These are phyloP conservation scores for Camponotus fellah DNA, from an alignment of 2,888 invertebrate genomes.

Conservation along the genomic window DNA sequence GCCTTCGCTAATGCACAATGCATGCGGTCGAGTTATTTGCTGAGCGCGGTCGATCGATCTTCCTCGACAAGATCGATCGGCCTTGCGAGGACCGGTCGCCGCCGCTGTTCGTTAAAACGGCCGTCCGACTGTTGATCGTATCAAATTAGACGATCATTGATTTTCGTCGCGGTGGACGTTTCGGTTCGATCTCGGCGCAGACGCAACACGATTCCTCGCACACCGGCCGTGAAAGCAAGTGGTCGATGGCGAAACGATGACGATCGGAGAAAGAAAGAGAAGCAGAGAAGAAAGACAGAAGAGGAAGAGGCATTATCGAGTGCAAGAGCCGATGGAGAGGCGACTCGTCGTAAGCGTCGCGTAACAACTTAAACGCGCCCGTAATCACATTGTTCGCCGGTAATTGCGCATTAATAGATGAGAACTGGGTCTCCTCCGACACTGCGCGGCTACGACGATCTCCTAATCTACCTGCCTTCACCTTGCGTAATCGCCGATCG, in stretches of 20 bases:
- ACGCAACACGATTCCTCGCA: slow-evolving; percentile 21
- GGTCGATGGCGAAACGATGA: slow-evolving; percentile 55
- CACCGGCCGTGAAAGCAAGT: slow-evolving; percentile 47
- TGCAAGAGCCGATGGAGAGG: slow-evolving; percentile 38
- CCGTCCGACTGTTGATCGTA: slow-evolving; percentile 22
- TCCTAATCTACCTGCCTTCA: slow-evolving; percentile 65
- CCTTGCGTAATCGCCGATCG: slow-evolving; percentile 73
- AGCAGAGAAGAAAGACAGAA: slow-evolving; percentile 10
- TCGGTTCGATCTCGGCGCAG: slow-evolving; percentile 6
- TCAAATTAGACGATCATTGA: slow-evolving; percentile 45
- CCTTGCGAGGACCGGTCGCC: slow-evolving; percentile 37
- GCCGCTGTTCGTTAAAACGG: slow-evolving; percentile 49
- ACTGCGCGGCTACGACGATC: slow-evolving; percentile 63
- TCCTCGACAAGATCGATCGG: slow-evolving; percentile 68
- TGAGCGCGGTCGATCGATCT: slow-evolving; percentile 65
- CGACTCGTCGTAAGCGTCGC: slow-evolving; percentile 68
- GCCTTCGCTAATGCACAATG: slow-evolving; percentile 71
- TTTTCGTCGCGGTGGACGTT: slow-evolving; percentile 37
- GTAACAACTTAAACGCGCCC: slow-evolving; percentile 78
- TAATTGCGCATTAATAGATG: slow-evolving; percentile 83
- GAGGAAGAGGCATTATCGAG: slow-evolving; percentile 55
- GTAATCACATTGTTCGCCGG: slow-evolving; percentile 82
- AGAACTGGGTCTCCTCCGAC: slow-evolving; percentile 80
- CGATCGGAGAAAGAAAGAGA: background rate
- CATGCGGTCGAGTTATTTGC: slow-evolving; percentile 64